Evolutionary conservation across 30 jellyfish, hydroid and myxozoan species (phyloP), one percentile per base, ranked within the genome.

Genomic region (Nemopilema nomurai): DNA sequence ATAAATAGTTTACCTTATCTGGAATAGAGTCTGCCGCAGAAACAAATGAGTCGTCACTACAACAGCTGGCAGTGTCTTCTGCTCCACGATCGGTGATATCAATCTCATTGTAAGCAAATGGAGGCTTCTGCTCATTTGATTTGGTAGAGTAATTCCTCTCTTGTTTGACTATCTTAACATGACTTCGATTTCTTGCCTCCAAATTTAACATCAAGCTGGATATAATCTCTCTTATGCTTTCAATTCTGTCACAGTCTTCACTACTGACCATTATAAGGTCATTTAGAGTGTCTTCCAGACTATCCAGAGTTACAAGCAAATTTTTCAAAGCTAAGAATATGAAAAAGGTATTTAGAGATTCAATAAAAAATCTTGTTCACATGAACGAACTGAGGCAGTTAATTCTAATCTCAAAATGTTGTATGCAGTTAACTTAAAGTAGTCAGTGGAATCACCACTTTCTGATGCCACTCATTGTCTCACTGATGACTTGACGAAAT

Each of bases 1-100:
- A 70, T 28, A 27, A 41, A 41, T 41, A 20, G 27, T 63, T 19
- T 9, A 71, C 86, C 81, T 50, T 29, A 16, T 72, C 81, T 20
- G 62, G 81, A 22, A 83, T 33, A 4, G 97, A 90, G 33, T 90
- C 99, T 8, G 96, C 77, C 16, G 99, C 99, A 16, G 99, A 95
- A 7, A 90, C 88, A 82, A 95, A 95, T 0, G 99, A 95, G 27
- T 87, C 99, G 31, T 90, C 93, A 65, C 96, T 87, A 18, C 65
- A 78, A 1, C 51, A 22, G 67, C 94, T 85, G 23, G 69, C 82
- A 49, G 83, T 73, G 22, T 88, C 96, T 73, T 88, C 89, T 27
- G 67, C 88, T 23, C 76, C 79, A 27, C 74, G 93, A 79, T 62
- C 78, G 18, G 67, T 85, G 13, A 41, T 3, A 41, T 41, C 57